Evolutionary conservation across 1,140 invertebrate species (phyloP).

Genomic region (Apocrypta bakeri): DNA sequence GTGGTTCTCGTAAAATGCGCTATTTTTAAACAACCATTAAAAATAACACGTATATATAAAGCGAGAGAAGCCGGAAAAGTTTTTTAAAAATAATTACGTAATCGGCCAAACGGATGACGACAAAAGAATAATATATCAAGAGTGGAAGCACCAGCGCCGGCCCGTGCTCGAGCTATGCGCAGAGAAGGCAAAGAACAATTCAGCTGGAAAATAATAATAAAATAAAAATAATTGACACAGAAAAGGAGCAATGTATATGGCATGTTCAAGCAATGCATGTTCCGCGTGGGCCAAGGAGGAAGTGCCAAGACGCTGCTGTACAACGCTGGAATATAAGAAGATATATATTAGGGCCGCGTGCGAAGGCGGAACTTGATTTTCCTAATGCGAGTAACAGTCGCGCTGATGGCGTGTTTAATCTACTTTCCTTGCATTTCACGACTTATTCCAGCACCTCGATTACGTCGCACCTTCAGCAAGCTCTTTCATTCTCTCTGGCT

Average conservation of each 20-base stretch:
- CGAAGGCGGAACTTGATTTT: constrained; percentile 42
- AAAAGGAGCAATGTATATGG: neutral
- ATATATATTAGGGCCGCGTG: neutral
- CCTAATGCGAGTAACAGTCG: constrained; percentile 23
- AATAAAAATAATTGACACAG: neutral
- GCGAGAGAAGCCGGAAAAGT: neutral
- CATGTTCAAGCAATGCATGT: no score
- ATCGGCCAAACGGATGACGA: constrained; percentile 10
- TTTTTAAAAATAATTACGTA: constrained; percentile 39
- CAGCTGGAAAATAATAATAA: neutral
- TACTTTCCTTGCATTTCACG: constrained; percentile 30
- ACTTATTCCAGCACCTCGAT: constrained; percentile 4
- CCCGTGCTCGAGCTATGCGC: no score
- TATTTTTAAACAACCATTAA: constrained; percentile 30
- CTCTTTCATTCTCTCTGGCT: no score
- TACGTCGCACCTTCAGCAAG: neutral
- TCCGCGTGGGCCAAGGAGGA: neutral
- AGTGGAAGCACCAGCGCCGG: neutral
- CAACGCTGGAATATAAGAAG: neutral
- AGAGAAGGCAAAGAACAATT: no score
- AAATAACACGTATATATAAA: neutral
- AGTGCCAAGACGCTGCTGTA: neutral
- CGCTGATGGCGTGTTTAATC: constrained; percentile 40
- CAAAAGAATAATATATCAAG: neutral
- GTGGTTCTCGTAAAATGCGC: neutral